Base-by-base conservation (phyloP, 2,888 invertebrate genomes). In the Hylaea fasciaria region DNA sequence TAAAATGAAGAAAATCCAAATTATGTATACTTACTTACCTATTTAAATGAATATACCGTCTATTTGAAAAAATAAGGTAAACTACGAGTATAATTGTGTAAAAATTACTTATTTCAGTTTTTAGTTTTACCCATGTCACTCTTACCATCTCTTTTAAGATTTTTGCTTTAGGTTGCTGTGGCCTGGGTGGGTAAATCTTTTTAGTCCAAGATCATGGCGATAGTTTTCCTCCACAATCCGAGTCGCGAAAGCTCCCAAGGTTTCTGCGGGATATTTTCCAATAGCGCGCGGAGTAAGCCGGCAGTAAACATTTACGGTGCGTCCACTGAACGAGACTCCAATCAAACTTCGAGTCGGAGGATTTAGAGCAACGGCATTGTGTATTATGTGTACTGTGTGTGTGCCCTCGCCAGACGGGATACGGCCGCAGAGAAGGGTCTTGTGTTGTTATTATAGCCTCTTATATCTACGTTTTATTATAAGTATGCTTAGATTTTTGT, bases 291-390 rank as follows among this genome's bases (percentile, higher is more conserved):
- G 61, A 59, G 66, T 73, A 76, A 78, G 72, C 71, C 66, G 53
- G 64, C 65, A 75, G 69, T 80, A 80, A 79, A 80, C 77, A 79
- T 78, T 78, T 76, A 80, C 73, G 76, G 76, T 71, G 74, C 70
- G 71, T 71, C 64, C 63, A 60, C 64, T 57, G 51, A 16, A 65
- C 68, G 62, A 60, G 70, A 73, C 70, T 80, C 76, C 76, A 81
- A 84, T 83, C 82, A 84, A 85, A 83, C 76, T 83, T 83, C 74
- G 77, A 80, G 81, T 73, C 80, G 72, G 52, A 65, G 75, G 80
- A 78, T 77, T 83, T 80, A 73, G 71, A 74, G 60, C 70, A 66
- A 71, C 59, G 68, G 64, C 70, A 73, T 78, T 73, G 74, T 69
- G 70, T 67, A 71, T n/a, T n/a, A n/a, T n/a, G n/a, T n/a, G n/a